A percentile compares a stretch with the other conserved stretches of the same genome.
Conservation (phyloP, 2,797 vertebrate species). For the Microcaecilia unicolor region DNA sequence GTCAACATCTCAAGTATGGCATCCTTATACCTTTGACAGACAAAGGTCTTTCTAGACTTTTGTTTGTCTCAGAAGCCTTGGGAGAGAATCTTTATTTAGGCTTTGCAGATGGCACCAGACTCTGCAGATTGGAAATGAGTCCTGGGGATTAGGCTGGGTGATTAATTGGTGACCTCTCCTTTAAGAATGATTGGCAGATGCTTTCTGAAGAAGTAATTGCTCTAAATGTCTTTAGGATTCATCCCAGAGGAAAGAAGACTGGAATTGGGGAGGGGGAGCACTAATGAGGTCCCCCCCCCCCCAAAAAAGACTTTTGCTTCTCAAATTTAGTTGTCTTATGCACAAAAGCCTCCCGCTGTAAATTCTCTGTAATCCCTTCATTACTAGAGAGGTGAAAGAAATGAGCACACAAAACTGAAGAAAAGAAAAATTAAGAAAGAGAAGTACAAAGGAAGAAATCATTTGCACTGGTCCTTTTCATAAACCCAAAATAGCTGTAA, state of each 20-base stretch:
- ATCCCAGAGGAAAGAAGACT: too few species aligned
- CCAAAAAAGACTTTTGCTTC: too few species aligned
- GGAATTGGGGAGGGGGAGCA: too few species aligned
- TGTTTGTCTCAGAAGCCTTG: too few species aligned
- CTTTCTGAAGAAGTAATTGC: slow-evolving; percentile 74
- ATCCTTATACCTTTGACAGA: slow-evolving; percentile 2
- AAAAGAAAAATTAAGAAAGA: slow-evolving; percentile 12
- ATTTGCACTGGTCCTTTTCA: slow-evolving; percentile 16
- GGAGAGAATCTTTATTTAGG: slow-evolving; percentile 40
- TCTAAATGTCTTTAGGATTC: slow-evolving; percentile 64
- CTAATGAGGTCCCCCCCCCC: too few species aligned
- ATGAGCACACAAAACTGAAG: slow-evolving; percentile 25
- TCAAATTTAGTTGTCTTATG: slow-evolving; percentile 38
- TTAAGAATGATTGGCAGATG: slow-evolving; percentile 84
- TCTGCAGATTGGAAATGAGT: slow-evolving; percentile 65
- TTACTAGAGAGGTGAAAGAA: slow-evolving; percentile 37
- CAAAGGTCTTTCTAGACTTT: too few species aligned
- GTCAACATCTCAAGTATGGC: too few species aligned
- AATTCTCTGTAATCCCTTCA: slow-evolving; percentile 48
- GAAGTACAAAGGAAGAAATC: slow-evolving; percentile 2
- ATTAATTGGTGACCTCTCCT: slow-evolving; percentile 83
- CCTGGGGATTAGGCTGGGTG: slow-evolving; percentile 72
- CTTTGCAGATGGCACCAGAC: slow-evolving; percentile 57
- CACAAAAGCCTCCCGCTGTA: slow-evolving; percentile 47
- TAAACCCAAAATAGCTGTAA: neutral